These are phyloP conservation scores for Leiothrix lutea DNA, from an alignment of 2,113 vertebrate genomes.

Conservation along the genomic window DNA sequence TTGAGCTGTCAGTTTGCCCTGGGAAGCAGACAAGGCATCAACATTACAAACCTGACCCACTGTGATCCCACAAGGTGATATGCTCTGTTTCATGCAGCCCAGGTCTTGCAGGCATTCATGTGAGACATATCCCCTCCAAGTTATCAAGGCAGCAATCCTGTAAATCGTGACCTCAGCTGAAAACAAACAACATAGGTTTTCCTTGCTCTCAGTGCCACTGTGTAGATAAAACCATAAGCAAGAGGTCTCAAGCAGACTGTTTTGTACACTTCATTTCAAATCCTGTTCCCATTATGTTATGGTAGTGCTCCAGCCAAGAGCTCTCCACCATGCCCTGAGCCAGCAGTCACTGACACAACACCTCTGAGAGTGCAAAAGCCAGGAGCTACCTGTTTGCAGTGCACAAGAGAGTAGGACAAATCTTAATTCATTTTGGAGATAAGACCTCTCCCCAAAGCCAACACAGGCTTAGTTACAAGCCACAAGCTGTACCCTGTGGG, in stretches of 20 bases:
- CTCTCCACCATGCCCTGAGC: not conserved
- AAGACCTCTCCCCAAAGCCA: not conserved
- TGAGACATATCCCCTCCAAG: not conserved
- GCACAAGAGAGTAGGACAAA: not conserved
- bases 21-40: not conserved
- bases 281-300: not conserved
- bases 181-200: not conserved
- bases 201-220: not conserved
- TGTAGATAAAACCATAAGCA: not conserved
- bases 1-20: slow-evolving; percentile 95
- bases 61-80: not conserved
- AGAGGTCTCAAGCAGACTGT: not conserved
- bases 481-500: not conserved
- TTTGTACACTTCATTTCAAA: not conserved
- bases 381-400: not conserved
- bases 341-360: not conserved
- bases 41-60: not conserved
- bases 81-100: not conserved
- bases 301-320: not conserved
- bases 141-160: not conserved
- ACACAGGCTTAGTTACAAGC: not conserved
- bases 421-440: not conserved
- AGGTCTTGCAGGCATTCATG: not conserved
- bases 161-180: not conserved
- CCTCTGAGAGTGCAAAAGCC: not conserved